Evolutionary conservation across 1,140 invertebrate species (phyloP), one percentile per base, ranked within the genome.

Genomic region (Hesperophylax magnus): DNA sequence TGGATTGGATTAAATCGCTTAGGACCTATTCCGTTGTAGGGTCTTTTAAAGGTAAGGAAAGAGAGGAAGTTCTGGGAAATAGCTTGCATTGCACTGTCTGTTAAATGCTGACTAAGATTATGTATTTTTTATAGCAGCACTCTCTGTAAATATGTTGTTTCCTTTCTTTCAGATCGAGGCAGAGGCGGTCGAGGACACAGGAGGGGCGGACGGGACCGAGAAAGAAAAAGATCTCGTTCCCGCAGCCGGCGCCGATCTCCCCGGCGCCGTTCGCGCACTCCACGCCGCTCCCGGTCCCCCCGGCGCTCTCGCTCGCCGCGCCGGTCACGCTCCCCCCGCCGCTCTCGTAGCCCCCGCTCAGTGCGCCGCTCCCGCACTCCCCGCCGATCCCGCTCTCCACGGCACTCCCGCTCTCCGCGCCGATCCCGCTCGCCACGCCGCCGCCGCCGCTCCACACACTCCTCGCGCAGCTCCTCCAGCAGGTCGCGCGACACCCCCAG

Each of bases 121-220:
- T 4, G 34, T 39, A 39, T 39, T 39, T 47, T 47, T 47, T 11
- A 14, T 47, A 1, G 39, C 0, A 47, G 8, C 11, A 47, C 9
- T 47, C 39, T 47, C 14, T 47, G 39, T 47, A 47, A 47, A 47
- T 11, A 47, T 47, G 39, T 11, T 11, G 39, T 47, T 47, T 47
- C 2, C 24, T 58, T 74, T 58, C 65, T 61, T 77, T 77, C 60
- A 90, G 88, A 89, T 84, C 87, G 89, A 79, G 88, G 89, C 17
- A 88, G 88, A 17, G 88, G 89, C 20, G 89, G 89, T 6, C 88
- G 88, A 27, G 85, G 88, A 77, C 89, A 88, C 56, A 58, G 72
- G 27, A 76, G 72, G n/a, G 54, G 54, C 6, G 39, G 75, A 65
- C 61, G 77, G 14, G 77, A 69, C 18, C 20, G 77, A 31, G 75